A percentile compares a stretch with the other conserved stretches of the same genome.
Conservation (phyloP, 1,140 invertebrate species). For the Saccostrea glomerata region DNA sequence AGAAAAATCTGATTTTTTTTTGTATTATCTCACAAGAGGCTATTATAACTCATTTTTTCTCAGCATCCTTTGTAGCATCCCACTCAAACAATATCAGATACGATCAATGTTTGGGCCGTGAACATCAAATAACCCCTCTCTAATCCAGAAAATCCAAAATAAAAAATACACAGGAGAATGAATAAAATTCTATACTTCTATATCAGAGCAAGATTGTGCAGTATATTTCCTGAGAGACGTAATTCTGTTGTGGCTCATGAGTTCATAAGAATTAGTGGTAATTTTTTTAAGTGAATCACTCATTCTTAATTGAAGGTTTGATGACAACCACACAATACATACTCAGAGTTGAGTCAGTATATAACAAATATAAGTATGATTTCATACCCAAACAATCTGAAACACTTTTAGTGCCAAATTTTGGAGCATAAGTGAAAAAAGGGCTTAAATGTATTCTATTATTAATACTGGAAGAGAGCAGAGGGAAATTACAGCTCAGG, state of each 20-base stretch:
- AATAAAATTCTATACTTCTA: no score
- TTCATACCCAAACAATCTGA: not conserved
- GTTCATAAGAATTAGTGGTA: not conserved
- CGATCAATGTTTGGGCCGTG: no score
- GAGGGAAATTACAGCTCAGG: not conserved
- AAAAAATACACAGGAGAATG: no score
- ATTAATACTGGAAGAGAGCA: not conserved
- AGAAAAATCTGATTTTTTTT: no score
- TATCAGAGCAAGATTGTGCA: not conserved
- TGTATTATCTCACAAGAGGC: no score
- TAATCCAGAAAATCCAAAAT: no score
- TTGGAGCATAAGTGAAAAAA: no score
- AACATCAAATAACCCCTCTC: no score
- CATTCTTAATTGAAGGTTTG: not conserved
- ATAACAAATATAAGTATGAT: not conserved
- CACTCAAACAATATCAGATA: no score
- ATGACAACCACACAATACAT: not conserved
- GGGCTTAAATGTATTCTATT: not conserved
- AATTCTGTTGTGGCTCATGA: constrained; percentile 14
- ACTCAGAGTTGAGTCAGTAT: not conserved
- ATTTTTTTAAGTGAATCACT: not conserved
- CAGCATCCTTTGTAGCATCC: no score
- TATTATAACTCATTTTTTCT: no score
- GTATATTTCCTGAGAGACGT: not conserved
- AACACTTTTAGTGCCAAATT: not conserved